Evolutionary conservation across 2,888 invertebrate genomes (phyloP), one percentile per base, ranked within the genome.

Genomic region (Sesia bembeciformis): DNA sequence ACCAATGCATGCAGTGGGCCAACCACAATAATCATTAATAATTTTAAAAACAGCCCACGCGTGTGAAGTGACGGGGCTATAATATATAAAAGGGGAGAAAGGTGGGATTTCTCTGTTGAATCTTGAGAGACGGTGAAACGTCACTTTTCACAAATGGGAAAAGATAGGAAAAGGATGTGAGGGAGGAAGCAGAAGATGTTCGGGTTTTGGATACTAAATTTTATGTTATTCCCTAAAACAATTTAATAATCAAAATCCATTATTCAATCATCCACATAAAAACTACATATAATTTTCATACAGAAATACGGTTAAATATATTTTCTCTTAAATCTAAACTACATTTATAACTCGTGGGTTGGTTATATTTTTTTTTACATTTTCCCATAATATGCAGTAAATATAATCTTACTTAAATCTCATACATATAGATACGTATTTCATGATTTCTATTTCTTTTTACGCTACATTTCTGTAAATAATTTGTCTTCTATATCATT

Each of bases 261-360:
- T 78, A 77, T 80, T 84, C 80, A 81, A 84, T 86, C 76, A 81
- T 84, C 76, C 85, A 87, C 88, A 88, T 89, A 88, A 83, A 88
- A 88, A 87, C 88, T 88, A 89, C 89, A 86, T 89, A 88, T 89
- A 88, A 89, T 89, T 52, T 86, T 88, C 87, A 87, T 89, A 89
- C 87, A 88, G 89, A 89, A 89, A 89, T 89, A 89, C 87, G 89
- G 80, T 88, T 89, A 89, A 84, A 88, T 89, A 89, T 88, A 88
- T 85, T 87, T 79, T 81, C 78, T 77, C 84, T 86, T 87, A 87
- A 58, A 59, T 76, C 84, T 86, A 78, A 74, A 77, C 88, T 88
- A 88, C 88, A 82, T 80, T 81, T 70, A 79, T 82, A 79, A 74
- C 81, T 81, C 71, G 72, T 81, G 78, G 74, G 74, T 79, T 80